Conservation (phyloP, 35 echinoderm and acorn worm species). For the Heliocidaris erythrogramma region DNA sequence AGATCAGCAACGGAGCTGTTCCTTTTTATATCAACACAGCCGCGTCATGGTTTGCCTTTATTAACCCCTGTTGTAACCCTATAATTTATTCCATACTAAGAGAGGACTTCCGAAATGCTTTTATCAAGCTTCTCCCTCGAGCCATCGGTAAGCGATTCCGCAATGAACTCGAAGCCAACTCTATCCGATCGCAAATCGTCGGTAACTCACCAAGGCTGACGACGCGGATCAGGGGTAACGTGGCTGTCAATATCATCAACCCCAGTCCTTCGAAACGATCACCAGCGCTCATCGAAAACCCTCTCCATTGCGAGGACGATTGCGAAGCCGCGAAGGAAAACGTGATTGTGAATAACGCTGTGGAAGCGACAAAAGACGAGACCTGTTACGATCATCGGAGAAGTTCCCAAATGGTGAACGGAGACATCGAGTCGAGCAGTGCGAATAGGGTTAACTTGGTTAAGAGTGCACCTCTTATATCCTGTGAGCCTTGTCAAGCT, state of each 20-base stretch:
- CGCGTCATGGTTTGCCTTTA: constrained; percentile 76
- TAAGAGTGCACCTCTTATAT: background rate
- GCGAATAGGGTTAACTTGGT: background rate
- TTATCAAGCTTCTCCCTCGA: constrained; percentile 57
- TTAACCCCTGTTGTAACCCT: constrained; percentile 87
- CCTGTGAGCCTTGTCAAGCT: background rate
- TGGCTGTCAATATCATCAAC: constrained; percentile 5
- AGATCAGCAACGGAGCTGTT: constrained; percentile 60
- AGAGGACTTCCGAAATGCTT: constrained; percentile 68
- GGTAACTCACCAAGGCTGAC: background rate
- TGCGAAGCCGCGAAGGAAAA: background rate
- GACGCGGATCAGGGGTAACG: background rate
- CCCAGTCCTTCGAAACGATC: background rate
- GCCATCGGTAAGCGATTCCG: background rate
- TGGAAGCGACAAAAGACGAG: background rate
- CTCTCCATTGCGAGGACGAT: background rate
- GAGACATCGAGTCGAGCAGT: background rate
- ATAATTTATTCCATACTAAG: constrained; percentile 83
- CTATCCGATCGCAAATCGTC: background rate
- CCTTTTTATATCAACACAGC: constrained; percentile 67
- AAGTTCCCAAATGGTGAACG: background rate
- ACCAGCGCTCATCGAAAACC: constrained; percentile 1
- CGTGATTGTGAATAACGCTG: background rate
- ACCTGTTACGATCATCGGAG: background rate
- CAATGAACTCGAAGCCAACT: background rate